Evolutionary conservation across 2,113 vertebrate species (phyloP).

Genomic region (Cyprinodon tularosa): DNA sequence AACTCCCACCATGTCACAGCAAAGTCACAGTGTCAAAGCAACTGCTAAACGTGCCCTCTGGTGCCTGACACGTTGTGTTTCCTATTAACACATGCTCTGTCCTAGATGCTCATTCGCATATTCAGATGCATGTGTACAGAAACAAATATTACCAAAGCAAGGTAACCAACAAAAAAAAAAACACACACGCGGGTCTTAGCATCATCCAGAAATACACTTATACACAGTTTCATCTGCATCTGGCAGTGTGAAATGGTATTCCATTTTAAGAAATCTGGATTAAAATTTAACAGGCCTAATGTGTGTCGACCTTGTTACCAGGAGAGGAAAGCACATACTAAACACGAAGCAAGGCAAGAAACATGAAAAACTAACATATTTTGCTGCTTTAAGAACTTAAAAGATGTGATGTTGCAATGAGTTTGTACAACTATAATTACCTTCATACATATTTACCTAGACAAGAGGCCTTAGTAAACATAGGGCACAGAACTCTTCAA

Average conservation of each 20-base stretch:
- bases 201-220: slow-evolving; percentile 36
- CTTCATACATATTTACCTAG: slow-evolving; percentile 33
- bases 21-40: slow-evolving; percentile 76
- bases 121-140: slow-evolving; percentile 26
- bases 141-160: slow-evolving; percentile 33
- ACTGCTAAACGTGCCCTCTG: slow-evolving; percentile 68
- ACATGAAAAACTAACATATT: slow-evolving; percentile 16
- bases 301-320: slow-evolving; percentile 79
- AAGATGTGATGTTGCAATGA: slow-evolving; percentile 34
- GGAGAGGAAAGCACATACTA: slow-evolving; percentile 33
- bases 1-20: slow-evolving; percentile 66
- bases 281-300: slow-evolving; percentile 78
- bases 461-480: slow-evolving; percentile 19
- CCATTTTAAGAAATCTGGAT: slow-evolving; percentile 81
- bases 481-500: slow-evolving; percentile 27
- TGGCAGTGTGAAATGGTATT: slow-evolving; percentile 78
- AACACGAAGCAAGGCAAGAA: slow-evolving; percentile 44
- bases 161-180: slow-evolving; percentile 18
- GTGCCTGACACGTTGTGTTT: slow-evolving; percentile 68
- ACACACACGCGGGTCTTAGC: slow-evolving; percentile 15
- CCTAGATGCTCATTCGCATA: slow-evolving; percentile 42
- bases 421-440: slow-evolving; percentile 29
- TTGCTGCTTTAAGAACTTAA: background rate
- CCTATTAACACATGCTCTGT: slow-evolving; percentile 69
- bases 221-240: slow-evolving; percentile 60